phyloP scores from a whole-genome alignment of 2,797 vertebrate species.

The Cephalopachus bancanus region DNA sequence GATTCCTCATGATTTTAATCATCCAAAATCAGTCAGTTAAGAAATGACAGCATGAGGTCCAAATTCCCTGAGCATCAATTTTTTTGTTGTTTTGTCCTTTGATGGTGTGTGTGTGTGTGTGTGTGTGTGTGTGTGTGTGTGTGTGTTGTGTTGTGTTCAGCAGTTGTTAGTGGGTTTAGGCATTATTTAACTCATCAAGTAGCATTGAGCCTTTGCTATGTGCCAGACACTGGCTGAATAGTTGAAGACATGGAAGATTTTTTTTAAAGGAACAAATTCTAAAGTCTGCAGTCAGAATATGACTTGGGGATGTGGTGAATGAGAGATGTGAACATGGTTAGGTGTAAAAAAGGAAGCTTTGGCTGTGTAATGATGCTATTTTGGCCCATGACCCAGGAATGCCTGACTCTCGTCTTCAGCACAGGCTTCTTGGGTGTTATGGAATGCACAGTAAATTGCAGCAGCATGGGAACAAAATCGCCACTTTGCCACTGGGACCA shows the following conservation, averaged over 20 bases:
- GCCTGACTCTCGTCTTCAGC: not conserved
- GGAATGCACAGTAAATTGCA: not conserved
- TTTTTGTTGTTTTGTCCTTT: constrained; percentile 50
- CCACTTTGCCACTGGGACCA: not conserved
- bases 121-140: not conserved
- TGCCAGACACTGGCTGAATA: not conserved
- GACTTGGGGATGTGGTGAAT: not conserved
- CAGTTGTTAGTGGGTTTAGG: not conserved
- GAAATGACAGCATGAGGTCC: constrained; percentile 62
- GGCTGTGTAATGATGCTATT: not conserved
- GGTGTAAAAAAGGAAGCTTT: not conserved
- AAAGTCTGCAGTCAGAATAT: not conserved
- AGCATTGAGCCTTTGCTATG: not conserved
- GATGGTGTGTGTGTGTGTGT: not conserved
- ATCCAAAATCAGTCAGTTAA: constrained; percentile 76
- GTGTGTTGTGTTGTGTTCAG: not conserved
- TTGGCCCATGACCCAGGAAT: not conserved
- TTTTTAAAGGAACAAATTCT: not conserved
- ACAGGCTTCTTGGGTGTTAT: not conserved
- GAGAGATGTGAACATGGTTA: not conserved
- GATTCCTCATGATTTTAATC: constrained; percentile 84
- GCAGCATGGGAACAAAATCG: not conserved
- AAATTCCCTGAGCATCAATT: constrained; percentile 57
- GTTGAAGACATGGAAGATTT: not conserved
- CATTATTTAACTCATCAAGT: constrained; percentile 49